Conservation (phyloP, 1,140 invertebrate genomes). For the Drosophila albomicans region DNA sequence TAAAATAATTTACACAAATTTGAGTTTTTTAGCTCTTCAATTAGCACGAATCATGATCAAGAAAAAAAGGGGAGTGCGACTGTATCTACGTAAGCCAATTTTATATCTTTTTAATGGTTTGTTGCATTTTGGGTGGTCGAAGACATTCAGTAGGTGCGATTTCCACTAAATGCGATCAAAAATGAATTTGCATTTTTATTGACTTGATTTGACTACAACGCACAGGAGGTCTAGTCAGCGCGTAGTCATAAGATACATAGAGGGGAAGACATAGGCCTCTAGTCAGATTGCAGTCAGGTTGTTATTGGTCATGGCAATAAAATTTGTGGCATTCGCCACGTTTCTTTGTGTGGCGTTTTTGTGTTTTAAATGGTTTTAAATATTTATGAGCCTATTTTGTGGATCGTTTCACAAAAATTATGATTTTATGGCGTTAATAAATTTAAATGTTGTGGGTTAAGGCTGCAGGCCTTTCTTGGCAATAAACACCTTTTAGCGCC, state of each 20-base stretch:
- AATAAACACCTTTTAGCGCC: conserved; percentile 22
- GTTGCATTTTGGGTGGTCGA: conserved; percentile 66
- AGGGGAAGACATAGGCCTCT: background rate
- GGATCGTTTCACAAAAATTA: conserved; percentile 58
- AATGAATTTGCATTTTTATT: conserved; percentile 77
- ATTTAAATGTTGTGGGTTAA: conserved; percentile 70
- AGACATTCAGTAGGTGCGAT: conserved; percentile 69
- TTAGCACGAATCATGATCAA: conserved; percentile 61
- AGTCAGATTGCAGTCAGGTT: conserved; percentile 26
- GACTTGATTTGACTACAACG: conserved; percentile 34
- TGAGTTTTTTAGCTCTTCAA: conserved; percentile 74
- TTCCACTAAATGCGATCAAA: conserved; percentile 66
- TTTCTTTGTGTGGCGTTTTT: conserved; percentile 49
- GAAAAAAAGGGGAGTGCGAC: background rate
- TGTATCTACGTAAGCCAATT: conserved; percentile 54
- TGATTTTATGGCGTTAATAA: conserved; percentile 76
- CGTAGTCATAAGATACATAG: background rate
- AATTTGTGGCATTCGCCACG: conserved; percentile 56
- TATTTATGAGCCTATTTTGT: conserved; percentile 80
- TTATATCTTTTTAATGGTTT: conserved; percentile 71
- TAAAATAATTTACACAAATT: conserved; percentile 80
- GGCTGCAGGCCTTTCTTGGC: conserved; percentile 2
- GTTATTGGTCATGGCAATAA: conserved; percentile 57
- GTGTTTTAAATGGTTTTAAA: conserved; percentile 78
- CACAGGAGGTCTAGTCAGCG: conserved; percentile 16